Evolutionary conservation across 2,797 vertebrate genomes (phyloP).

Genomic region (Spea hammondii): DNA sequence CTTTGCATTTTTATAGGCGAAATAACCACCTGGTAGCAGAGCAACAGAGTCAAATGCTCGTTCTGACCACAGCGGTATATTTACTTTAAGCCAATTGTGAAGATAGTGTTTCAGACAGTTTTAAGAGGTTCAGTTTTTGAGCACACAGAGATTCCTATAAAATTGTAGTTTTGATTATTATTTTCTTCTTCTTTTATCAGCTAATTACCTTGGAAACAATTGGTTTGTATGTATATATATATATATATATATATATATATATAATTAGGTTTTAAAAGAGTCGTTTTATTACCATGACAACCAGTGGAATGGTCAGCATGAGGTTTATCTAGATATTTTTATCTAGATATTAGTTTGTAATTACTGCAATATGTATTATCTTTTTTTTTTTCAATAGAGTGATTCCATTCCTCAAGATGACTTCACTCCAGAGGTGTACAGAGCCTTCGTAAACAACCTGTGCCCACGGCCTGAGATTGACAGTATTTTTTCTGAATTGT

Average conservation of each 20-base stretch:
- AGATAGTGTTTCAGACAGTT: background rate
- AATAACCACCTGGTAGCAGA: background rate
- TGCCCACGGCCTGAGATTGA: slow-evolving; percentile 95
- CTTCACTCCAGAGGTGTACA: slow-evolving; percentile 90
- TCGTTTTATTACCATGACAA: no score
- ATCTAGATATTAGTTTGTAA: no score
- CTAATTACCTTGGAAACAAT: background rate
- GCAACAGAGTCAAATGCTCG: background rate
- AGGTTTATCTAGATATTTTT: no score
- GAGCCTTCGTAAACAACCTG: slow-evolving; percentile 88
- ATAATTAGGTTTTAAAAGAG: no score
- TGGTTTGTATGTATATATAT: background rate
- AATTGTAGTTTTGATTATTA: background rate
- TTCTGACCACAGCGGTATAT: slow-evolving; percentile 1
- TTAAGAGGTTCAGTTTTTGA: slow-evolving; percentile 2
- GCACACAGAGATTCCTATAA: background rate
- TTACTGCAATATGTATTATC: background rate
- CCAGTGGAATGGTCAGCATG: no score
- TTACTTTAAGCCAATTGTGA: slow-evolving; percentile 5
- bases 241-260: no score
- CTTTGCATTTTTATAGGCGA: slow-evolving; percentile 18
- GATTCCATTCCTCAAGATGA: slow-evolving; percentile 91
- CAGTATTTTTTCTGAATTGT: slow-evolving; percentile 96
- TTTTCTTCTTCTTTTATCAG: background rate
- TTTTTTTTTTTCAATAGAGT: slow-evolving; percentile 70